These are phyloP conservation scores for Oryzaephilus surinamensis DNA, from an alignment of 1,140 invertebrate species.

Conservation along the genomic window DNA sequence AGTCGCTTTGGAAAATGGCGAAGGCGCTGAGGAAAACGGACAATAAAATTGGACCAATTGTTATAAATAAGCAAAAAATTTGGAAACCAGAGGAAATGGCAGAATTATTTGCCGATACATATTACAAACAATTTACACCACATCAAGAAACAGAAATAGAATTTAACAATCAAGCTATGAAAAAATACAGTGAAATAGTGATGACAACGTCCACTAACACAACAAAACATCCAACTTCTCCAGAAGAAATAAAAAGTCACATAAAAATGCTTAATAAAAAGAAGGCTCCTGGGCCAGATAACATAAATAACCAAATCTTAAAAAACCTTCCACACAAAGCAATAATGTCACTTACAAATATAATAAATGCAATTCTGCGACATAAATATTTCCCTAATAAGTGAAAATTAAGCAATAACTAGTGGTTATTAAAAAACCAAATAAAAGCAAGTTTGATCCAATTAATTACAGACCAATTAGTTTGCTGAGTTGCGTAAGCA, in stretches of 20 bases:
- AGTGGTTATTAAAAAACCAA: background rate
- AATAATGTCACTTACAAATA: background rate
- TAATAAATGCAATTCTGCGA: conserved; percentile 1
- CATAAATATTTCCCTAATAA: background rate
- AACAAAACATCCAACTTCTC: background rate
- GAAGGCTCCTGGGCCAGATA: conserved; percentile 1
- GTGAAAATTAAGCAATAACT: conserved; percentile 1
- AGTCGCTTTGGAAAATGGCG: too few species aligned
- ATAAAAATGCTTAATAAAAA: conserved; percentile 1
- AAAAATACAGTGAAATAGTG: too few species aligned
- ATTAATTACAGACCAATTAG: conserved; percentile 9
- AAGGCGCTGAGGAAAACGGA: too few species aligned
- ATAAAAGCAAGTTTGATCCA: background rate
- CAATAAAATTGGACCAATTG: too few species aligned
- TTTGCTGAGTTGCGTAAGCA: background rate
- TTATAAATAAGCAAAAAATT: too few species aligned
- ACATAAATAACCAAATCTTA: background rate
- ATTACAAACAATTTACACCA: too few species aligned
- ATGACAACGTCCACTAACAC: too few species aligned
- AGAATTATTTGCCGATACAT: too few species aligned
- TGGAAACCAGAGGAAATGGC: too few species aligned
- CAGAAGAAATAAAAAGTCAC: background rate
- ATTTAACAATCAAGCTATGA: too few species aligned
- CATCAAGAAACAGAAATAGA: too few species aligned
- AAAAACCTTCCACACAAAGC: conserved; percentile 2